Evolutionary conservation across 1,140 invertebrate species (phyloP).

Genomic region (Meloidogyne floridensis): DNA sequence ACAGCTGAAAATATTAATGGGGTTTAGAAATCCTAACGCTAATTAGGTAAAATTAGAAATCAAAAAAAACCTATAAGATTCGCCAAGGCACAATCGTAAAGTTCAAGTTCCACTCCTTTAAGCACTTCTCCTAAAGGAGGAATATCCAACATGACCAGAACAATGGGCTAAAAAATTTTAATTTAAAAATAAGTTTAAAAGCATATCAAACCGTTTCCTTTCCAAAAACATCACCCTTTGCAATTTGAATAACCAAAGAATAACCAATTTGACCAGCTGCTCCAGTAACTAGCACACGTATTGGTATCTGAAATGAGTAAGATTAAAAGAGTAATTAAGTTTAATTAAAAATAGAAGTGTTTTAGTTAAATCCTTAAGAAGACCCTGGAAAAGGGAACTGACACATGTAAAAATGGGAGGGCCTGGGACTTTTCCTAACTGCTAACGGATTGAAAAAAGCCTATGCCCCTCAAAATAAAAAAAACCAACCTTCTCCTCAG

Average conservation of each 20-base stretch:
- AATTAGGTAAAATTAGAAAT: too few relatives aligned
- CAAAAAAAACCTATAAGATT: constrained; percentile 72
- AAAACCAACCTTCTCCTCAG: constrained; percentile 53
- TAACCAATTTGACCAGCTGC: constrained; percentile 95
- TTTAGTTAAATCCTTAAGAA: too few relatives aligned
- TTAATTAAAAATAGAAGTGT: too few relatives aligned
- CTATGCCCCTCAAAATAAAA: too few relatives aligned
- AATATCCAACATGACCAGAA: constrained; percentile 91
- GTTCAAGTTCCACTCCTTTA: constrained; percentile 94
- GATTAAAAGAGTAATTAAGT: too few relatives aligned
- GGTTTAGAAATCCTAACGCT: not conserved
- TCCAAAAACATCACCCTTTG: constrained; percentile 95
- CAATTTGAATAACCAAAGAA: constrained; percentile 72
- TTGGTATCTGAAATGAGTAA: constrained; percentile 20
- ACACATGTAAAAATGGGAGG: too few relatives aligned
- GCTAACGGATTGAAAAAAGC: too few relatives aligned
- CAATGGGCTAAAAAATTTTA: constrained; percentile 72
- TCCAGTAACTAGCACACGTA: constrained; percentile 92
- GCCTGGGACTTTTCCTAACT: too few relatives aligned
- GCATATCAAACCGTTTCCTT: constrained; percentile 63
- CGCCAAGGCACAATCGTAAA: constrained; percentile 92
- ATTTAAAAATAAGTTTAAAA: constrained; percentile 4
- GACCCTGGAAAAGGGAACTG: too few relatives aligned
- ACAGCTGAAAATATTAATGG: constrained; percentile 72
- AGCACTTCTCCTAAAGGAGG: constrained; percentile 89